phyloP scores from a whole-genome alignment of 2,113 vertebrate genomes.

The Ailuropoda melanoleuca region DNA sequence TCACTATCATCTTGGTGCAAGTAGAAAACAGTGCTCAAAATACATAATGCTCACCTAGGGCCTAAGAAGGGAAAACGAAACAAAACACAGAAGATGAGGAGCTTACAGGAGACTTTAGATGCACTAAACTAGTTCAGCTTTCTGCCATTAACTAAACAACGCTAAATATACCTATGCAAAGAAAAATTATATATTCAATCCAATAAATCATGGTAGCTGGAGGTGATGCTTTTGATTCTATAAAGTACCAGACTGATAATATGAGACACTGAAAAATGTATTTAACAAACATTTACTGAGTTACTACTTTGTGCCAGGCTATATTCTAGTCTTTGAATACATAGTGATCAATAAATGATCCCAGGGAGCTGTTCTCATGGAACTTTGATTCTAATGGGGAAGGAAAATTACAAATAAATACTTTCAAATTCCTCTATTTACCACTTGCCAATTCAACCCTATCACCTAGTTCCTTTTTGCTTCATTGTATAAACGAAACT shows the following conservation, averaged over 20 bases:
- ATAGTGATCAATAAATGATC: not conserved
- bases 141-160: not conserved
- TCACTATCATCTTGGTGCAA: not conserved
- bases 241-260: not conserved
- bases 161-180: not conserved
- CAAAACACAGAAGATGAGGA: not conserved
- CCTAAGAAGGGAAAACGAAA: not conserved
- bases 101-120: not conserved
- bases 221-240: not conserved
- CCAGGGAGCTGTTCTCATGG: not conserved
- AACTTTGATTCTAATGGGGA: not conserved
- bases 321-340: not conserved
- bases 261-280: not conserved
- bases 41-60: not conserved
- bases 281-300: not conserved
- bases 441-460: not conserved
- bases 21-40: constrained; percentile 9
- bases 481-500: not conserved
- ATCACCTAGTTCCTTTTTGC: not conserved
- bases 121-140: not conserved
- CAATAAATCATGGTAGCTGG: not conserved
- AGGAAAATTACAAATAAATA: not conserved
- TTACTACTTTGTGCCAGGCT: not conserved
- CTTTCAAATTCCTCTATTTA: not conserved
- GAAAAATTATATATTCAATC: not conserved